Evolutionary conservation across 2,113 vertebrate species (phyloP).

Genomic region (Hemiscyllium ocellatum): DNA sequence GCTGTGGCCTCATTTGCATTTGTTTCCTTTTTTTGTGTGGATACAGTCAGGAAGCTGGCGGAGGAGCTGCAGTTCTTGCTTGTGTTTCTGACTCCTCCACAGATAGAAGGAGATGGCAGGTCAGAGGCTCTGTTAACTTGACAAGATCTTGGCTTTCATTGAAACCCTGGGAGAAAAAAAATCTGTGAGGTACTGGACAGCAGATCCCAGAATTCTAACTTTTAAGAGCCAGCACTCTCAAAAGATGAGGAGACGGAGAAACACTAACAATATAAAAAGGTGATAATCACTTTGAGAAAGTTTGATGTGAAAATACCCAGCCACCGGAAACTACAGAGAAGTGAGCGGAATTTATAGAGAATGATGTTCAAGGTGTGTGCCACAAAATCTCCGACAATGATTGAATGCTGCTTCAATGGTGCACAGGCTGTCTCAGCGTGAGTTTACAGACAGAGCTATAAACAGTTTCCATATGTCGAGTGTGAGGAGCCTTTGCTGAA

Average conservation of each 20-base stretch:
- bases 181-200: background rate
- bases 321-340: background rate
- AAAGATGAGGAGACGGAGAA: background rate
- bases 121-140: background rate
- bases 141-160: background rate
- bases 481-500: constrained; percentile 11
- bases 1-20: background rate
- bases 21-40: background rate
- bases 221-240: background rate
- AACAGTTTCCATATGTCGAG: constrained; percentile 22
- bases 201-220: background rate
- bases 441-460: constrained; percentile 28
- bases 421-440: constrained; percentile 18
- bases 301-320: background rate
- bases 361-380: background rate
- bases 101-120: background rate
- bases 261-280: background rate
- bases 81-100: background rate
- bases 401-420: constrained; percentile 16
- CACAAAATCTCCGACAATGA: constrained; percentile 14
- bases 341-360: background rate
- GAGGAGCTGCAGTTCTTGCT: background rate
- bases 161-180: background rate
- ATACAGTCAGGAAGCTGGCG: background rate
- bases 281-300: constrained; percentile 2